Evolutionary conservation across 2,797 vertebrate species (phyloP).

Genomic region (Dermochelys coriacea): DNA sequence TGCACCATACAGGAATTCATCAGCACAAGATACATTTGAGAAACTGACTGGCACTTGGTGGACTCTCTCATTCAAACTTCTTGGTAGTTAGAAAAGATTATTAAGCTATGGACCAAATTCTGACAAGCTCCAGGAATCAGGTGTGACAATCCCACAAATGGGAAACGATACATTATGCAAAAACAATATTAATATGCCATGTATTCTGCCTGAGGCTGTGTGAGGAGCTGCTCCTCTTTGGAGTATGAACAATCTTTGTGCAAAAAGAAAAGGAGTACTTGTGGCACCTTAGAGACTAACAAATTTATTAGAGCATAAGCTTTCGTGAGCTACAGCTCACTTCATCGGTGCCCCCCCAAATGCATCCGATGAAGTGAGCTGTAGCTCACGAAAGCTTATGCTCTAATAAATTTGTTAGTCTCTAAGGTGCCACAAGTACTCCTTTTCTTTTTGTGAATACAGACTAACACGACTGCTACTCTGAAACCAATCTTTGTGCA

Average conservation of each 20-base stretch:
- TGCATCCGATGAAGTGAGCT: too few species aligned
- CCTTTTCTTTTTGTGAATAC: too few species aligned
- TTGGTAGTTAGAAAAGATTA: not conserved
- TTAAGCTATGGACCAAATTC: not conserved
- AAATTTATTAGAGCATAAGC: too few species aligned
- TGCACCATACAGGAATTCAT: not conserved
- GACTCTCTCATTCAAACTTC: not conserved
- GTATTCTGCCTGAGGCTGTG: not conserved
- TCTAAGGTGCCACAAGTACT: too few species aligned
- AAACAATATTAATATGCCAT: not conserved
- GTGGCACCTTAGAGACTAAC: too few species aligned
- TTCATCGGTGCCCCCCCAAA: too few species aligned
- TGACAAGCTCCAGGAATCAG: not conserved
- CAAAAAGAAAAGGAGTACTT: too few species aligned
- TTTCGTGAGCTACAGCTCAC: too few species aligned
- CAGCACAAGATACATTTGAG: not conserved
- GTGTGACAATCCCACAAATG: not conserved
- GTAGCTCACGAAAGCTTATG: too few species aligned
- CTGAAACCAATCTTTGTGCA: not conserved
- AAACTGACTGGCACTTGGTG: not conserved
- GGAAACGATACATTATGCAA: not conserved
- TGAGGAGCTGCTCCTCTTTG: not conserved
- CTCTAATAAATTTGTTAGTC: too few species aligned
- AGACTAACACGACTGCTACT: too few species aligned
- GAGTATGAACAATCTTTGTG: not conserved